phyloP scores from a whole-genome alignment of 2,888 invertebrate species.

The Globia sparganii region DNA sequence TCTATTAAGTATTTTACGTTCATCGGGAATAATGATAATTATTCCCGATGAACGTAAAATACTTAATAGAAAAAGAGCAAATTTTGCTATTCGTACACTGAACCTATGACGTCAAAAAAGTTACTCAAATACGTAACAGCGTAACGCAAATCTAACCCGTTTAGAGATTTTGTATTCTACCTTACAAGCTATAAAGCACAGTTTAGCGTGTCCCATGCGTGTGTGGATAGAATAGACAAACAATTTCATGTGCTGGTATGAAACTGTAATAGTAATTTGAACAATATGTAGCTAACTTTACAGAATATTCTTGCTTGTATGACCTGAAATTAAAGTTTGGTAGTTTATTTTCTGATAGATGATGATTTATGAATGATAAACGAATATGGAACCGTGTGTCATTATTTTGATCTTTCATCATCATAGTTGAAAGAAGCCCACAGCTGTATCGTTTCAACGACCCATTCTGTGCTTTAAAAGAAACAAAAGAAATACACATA shows the following conservation, averaged over 20 bases:
- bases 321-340: neutral
- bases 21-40: no score
- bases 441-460: neutral
- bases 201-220: neutral
- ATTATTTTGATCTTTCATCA: neutral
- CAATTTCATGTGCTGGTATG: slow-evolving; percentile 33
- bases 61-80: slow-evolving; percentile 46
- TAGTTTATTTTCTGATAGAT: neutral
- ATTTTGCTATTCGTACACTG: slow-evolving; percentile 49
- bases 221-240: slow-evolving; percentile 31
- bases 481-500: neutral
- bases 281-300: slow-evolving; percentile 16
- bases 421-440: no score
- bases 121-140: neutral
- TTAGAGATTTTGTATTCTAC: slow-evolving; percentile 11
- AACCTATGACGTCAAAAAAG: slow-evolving; percentile 46
- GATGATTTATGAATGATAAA: neutral
- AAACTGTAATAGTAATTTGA: slow-evolving; percentile 41
- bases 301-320: slow-evolving; percentile 38
- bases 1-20: no score
- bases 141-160: neutral
- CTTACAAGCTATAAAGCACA: rapidly evolving
- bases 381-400: neutral
- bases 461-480: no score
- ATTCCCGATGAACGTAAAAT: slow-evolving; percentile 22